These are phyloP conservation scores for Calyptomena viridis DNA, from an alignment of 2,113 vertebrate genomes.

Conservation along the genomic window DNA sequence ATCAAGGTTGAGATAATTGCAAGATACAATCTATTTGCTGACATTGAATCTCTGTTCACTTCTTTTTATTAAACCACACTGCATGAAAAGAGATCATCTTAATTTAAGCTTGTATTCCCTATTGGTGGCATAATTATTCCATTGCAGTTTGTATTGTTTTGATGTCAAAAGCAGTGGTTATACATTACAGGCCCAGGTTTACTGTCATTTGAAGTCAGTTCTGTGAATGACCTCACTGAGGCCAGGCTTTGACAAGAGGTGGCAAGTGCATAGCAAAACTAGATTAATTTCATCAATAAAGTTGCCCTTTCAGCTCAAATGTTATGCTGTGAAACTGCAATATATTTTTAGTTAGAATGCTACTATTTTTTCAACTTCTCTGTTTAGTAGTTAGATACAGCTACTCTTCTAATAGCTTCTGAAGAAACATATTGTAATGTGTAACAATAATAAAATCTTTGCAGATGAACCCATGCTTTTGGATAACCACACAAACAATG, in stretches of 20 bases:
- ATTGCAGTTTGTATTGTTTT: background rate
- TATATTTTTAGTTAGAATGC: slow-evolving; percentile 9
- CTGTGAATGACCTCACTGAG: background rate
- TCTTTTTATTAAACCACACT: background rate
- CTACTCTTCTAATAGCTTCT: background rate
- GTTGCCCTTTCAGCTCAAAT: background rate
- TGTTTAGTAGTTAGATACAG: background rate
- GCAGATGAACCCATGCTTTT: background rate
- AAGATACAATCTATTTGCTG: background rate
- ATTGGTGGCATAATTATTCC: background rate
- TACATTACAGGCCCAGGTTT: background rate
- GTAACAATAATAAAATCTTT: background rate
- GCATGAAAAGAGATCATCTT: background rate
- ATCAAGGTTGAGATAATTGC: background rate
- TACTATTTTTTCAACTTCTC: slow-evolving; percentile 7
- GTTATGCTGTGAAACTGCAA: background rate
- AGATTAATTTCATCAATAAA: slow-evolving; percentile 3
- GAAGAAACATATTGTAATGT: background rate
- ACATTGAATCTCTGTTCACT: background rate
- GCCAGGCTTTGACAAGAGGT: background rate
- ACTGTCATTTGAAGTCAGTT: background rate
- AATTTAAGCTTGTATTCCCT: background rate
- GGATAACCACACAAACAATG: background rate
- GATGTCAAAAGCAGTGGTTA: slow-evolving; percentile 22
- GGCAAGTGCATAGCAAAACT: background rate